A percentile compares a stretch with the other conserved stretches of the same genome.
Evolutionary conservation across 2,797 vertebrate genomes (phyloP).

Genomic region (Mareca strepera): DNA sequence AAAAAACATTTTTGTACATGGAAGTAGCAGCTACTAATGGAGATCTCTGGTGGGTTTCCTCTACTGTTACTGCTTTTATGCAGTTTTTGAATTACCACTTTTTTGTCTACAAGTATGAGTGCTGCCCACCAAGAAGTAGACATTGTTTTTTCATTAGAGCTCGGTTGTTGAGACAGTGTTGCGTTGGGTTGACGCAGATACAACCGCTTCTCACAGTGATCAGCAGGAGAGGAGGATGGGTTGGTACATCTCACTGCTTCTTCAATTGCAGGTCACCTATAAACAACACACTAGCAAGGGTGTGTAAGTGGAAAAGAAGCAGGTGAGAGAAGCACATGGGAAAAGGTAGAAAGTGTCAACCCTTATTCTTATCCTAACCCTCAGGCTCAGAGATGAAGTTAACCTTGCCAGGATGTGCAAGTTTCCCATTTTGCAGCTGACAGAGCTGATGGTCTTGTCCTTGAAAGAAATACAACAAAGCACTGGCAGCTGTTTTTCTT

Average conservation of each 20-base stretch:
- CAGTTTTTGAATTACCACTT: not conserved
- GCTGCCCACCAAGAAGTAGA: not conserved
- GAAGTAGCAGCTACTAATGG: not conserved
- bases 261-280: not conserved
- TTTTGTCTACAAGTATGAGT: not conserved
- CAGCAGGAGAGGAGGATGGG: accelerated
- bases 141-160: not conserved
- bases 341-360: not conserved
- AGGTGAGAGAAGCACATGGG: not conserved
- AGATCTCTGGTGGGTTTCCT: not conserved
- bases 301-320: not conserved
- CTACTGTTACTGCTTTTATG: not conserved
- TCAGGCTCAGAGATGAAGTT: not conserved
- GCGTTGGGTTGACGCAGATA: accelerated
- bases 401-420: not conserved
- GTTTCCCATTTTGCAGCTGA: not conserved
- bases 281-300: not conserved
- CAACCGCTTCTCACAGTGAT: not conserved
- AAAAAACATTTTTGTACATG: not conserved
- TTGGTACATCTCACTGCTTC: not conserved
- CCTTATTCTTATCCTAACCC: not conserved
- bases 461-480: not conserved
- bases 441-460: not conserved
- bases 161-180: not conserved
- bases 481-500: not conserved